Evolutionary conservation across 2,113 vertebrate species (phyloP), one percentile per base, ranked within the genome.

Genomic region (Monarcha castaneiventris): DNA sequence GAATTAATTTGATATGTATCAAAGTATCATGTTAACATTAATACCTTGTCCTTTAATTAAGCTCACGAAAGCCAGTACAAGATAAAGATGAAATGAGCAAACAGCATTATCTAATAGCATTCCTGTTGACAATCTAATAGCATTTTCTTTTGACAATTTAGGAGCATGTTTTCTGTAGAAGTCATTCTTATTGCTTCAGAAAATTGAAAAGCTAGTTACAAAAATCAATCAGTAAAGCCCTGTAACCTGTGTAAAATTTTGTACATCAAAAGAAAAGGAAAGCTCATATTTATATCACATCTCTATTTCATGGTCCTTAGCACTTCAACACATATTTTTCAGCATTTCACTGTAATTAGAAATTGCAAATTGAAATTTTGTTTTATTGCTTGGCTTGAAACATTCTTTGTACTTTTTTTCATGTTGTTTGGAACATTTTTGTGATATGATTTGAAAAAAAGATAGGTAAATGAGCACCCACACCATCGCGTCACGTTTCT

Each of bases 31-130:
- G 63, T 58, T 68, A 86, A 59, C 71, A 72, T 46, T 71, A 66
- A 66, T 55, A 93, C 27, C 32, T 90, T 95, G 23, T 35, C 26
- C 17, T 64, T 67, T 72, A 93, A 85, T 95, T 72, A 73, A 89
- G 26, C 10, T 87, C 39, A 54, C 74, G 44, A 90, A 76, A 95
- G 52, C 30, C 41, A 58, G 35, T 82, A 89, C 80, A 91, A 88
- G 75, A 74, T 86, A 79, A 74, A 58, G 35, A 93, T 56, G 21
- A 94, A 91, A 91, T 67, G 49, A 94, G 54, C 44, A 48, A 95
- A 72, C 43, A 87, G n/a, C 25, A 64, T 93, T 72, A 73, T 61
- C 23, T 81, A 74, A 55, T 39, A 81, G 2, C 7, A 48, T 64
- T 68, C 29, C 20, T 62, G 27, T 33, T 86, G 52, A 79, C 32